phyloP scores from a whole-genome alignment of 2,797 vertebrate species.

The Remorina albescens region DNA sequence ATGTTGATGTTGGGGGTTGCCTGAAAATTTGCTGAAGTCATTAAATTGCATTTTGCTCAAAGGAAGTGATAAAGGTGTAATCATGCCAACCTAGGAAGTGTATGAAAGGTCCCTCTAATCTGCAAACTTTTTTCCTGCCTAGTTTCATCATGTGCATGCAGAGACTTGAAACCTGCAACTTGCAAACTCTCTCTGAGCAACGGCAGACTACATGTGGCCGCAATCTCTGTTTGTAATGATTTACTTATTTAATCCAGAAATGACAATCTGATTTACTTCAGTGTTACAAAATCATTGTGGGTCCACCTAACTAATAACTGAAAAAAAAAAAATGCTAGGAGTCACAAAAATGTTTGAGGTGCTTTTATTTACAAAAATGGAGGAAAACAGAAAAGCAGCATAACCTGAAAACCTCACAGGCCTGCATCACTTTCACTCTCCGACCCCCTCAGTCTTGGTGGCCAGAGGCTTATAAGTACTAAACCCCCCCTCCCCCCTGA shows the following conservation, averaged over 20 bases:
- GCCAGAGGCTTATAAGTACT: too few species aligned
- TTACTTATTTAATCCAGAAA: background rate
- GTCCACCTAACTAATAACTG: too few species aligned
- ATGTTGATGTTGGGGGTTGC: conserved; percentile 12
- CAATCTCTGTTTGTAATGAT: conserved; percentile 6
- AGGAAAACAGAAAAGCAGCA: too few species aligned
- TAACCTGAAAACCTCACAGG: too few species aligned
- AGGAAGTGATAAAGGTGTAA: conserved; percentile 63
- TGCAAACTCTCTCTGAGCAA: conserved; percentile 6
- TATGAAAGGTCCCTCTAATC: conserved; percentile 57
- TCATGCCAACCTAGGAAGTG: conserved; percentile 58
- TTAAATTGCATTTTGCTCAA: conserved; percentile 44
- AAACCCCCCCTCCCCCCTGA: too few species aligned
- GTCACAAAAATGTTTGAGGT: too few species aligned
- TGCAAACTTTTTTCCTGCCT: background rate
- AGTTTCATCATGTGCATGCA: conserved; percentile 19
- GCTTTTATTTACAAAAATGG: too few species aligned
- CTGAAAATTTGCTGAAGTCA: conserved; percentile 61
- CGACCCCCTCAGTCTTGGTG: too few species aligned
- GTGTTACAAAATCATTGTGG: too few species aligned
- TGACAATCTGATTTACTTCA: conserved; percentile 10
- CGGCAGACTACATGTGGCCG: background rate
- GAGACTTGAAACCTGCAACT: background rate
- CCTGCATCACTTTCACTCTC: too few species aligned
- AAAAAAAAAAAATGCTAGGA: too few species aligned